phyloP scores from a whole-genome alignment of 2,888 invertebrate species.

The Volucella inflata region DNA sequence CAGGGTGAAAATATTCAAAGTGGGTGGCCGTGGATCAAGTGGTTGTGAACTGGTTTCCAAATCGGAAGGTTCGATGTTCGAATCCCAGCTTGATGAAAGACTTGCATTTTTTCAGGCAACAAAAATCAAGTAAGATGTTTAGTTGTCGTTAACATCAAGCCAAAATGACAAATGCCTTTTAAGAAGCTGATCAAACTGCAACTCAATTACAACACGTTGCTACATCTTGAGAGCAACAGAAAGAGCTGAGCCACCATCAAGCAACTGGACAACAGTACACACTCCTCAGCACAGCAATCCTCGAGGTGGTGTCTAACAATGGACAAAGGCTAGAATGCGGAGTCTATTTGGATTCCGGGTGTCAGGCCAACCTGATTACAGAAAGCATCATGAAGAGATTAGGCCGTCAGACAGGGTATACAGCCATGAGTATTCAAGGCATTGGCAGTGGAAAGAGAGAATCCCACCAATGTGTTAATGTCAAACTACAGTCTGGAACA shows the following conservation, averaged over 20 bases:
- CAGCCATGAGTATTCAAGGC: slow-evolving; percentile 28
- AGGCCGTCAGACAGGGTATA: slow-evolving; percentile 5
- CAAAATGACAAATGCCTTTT: too few species aligned
- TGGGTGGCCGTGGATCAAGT: too few species aligned
- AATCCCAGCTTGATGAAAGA: too few species aligned
- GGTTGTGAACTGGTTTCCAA: too few species aligned
- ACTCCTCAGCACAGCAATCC: too few species aligned
- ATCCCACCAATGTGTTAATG: slow-evolving; percentile 8
- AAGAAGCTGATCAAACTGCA: too few species aligned
- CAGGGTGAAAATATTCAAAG: too few species aligned
- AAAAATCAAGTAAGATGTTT: neutral
- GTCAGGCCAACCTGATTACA: slow-evolving; percentile 44
- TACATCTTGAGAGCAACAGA: slow-evolving; percentile 19
- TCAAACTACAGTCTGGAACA: slow-evolving; percentile 17
- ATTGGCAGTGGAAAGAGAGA: slow-evolving; percentile 9
- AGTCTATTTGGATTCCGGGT: slow-evolving; percentile 29
- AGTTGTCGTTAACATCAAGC: too few species aligned
- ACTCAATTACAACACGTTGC: neutral
- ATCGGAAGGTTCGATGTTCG: too few species aligned
- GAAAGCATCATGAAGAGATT: slow-evolving; percentile 19
- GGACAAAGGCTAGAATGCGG: slow-evolving; percentile 14
- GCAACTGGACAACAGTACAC: too few species aligned
- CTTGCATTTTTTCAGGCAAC: too few species aligned
- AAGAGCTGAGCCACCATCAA: too few species aligned
- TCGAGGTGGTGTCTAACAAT: slow-evolving; percentile 3